Conservation (phyloP, 1,140 invertebrate genomes). For the Scaptomyza montana region DNA sequence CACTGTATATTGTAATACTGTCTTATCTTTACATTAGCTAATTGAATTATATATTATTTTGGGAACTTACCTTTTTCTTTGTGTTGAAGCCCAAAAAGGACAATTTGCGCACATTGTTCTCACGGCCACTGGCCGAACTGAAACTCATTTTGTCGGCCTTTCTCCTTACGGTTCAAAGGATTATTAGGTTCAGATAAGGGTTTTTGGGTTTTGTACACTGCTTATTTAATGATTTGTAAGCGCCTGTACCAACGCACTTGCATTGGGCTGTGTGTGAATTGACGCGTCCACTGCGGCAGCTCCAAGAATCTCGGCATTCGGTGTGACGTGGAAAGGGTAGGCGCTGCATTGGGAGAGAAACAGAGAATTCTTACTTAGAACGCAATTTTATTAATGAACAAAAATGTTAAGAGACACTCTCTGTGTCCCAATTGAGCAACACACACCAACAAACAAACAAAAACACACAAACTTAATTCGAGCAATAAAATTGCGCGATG, state of each 20-base stretch:
- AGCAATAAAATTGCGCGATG: slow-evolving; percentile 69
- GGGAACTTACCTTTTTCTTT: slow-evolving; percentile 76
- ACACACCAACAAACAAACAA: neutral
- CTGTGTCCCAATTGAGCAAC: slow-evolving; percentile 45
- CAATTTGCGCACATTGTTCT: slow-evolving; percentile 80
- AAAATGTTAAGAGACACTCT: slow-evolving; percentile 14
- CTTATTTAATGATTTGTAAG: slow-evolving; percentile 71
- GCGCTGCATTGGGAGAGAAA: slow-evolving; percentile 2
- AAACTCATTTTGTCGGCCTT: slow-evolving; percentile 70
- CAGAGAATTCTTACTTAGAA: slow-evolving; percentile 33
- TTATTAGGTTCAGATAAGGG: neutral
- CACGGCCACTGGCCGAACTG: slow-evolving; percentile 71
- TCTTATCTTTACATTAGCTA: neutral
- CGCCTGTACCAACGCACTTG: slow-evolving; percentile 45
- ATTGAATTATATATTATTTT: slow-evolving; percentile 20
- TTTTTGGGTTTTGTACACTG: neutral
- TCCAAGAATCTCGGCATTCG: slow-evolving; percentile 78
- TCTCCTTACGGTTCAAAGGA: neutral
- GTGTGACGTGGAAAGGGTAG: slow-evolving; percentile 26
- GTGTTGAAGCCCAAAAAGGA: slow-evolving; percentile 80
- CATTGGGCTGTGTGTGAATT: slow-evolving; percentile 53
- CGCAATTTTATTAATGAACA: slow-evolving; percentile 72
- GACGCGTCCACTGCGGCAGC: slow-evolving; percentile 65
- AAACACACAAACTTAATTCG: slow-evolving; percentile 20
- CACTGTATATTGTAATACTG: neutral